phyloP scores from a whole-genome alignment of 1,140 invertebrate genomes.

The Temnothorax curvispinosus region DNA sequence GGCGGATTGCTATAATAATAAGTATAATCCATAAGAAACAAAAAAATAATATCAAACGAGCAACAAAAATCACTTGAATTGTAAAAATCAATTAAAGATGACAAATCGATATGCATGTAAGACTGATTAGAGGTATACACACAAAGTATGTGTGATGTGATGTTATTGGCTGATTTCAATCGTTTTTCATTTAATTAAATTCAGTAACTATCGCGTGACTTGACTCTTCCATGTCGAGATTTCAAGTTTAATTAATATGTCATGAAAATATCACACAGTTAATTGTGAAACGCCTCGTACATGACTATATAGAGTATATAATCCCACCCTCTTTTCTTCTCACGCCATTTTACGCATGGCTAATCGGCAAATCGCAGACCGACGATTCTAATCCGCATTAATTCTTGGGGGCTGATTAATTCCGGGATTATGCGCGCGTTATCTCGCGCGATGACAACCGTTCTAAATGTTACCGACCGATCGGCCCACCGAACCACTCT shows the following conservation, averaged over 20 bases:
- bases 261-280: background rate
- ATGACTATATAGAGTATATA: background rate
- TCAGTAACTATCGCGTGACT: background rate
- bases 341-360: constrained; percentile 46
- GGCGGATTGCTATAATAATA: background rate
- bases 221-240: background rate
- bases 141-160: background rate
- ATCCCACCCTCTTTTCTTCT: constrained; percentile 27
- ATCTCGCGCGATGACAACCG: constrained; percentile 54
- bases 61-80: background rate
- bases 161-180: background rate
- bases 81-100: background rate
- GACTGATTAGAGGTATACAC: background rate
- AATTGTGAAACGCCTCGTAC: background rate
- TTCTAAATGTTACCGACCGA: constrained; percentile 3
- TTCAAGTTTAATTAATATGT: background rate
- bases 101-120: background rate
- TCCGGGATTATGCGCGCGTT: constrained; percentile 49
- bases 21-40: background rate
- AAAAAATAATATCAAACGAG: background rate
- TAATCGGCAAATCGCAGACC: constrained; percentile 34
- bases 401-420: constrained; percentile 50
- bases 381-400: constrained; percentile 42
- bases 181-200: background rate
- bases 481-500: constrained; percentile 20